phyloP scores from a whole-genome alignment of 2,113 vertebrate genomes.

The Corythornis cristatus region DNA sequence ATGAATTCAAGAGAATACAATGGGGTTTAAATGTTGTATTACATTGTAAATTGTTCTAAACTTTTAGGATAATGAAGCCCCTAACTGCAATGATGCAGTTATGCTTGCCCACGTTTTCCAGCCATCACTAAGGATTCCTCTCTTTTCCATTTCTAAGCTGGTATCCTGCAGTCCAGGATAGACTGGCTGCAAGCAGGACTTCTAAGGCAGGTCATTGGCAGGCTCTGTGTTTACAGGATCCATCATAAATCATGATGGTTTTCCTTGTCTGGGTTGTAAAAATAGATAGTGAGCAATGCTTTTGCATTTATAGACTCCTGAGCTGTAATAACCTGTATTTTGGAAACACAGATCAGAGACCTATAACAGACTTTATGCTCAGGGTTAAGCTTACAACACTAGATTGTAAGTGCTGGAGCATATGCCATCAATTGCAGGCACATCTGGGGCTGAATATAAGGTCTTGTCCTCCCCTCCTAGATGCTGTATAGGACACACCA shows the following conservation, averaged over 20 bases:
- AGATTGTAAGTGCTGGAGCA: neutral
- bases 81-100: neutral
- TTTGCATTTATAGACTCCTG: neutral
- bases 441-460: neutral
- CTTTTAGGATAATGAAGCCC: neutral
- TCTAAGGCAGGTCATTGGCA: neutral
- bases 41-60: neutral
- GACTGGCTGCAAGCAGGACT: neutral
- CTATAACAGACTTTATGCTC: neutral
- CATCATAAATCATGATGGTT: neutral
- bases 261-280: neutral
- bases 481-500: neutral
- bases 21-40: neutral
- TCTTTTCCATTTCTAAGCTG: neutral
- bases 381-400: rapidly evolving
- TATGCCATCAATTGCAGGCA: neutral
- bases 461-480: neutral
- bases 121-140: neutral
- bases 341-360: neutral
- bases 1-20: neutral
- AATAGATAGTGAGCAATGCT: neutral
- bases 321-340: neutral
- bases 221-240: neutral
- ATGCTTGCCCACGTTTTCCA: neutral
- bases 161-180: neutral